phyloP scores from a whole-genome alignment of 2,797 vertebrate species.

The Centroberyx gerrardi region DNA sequence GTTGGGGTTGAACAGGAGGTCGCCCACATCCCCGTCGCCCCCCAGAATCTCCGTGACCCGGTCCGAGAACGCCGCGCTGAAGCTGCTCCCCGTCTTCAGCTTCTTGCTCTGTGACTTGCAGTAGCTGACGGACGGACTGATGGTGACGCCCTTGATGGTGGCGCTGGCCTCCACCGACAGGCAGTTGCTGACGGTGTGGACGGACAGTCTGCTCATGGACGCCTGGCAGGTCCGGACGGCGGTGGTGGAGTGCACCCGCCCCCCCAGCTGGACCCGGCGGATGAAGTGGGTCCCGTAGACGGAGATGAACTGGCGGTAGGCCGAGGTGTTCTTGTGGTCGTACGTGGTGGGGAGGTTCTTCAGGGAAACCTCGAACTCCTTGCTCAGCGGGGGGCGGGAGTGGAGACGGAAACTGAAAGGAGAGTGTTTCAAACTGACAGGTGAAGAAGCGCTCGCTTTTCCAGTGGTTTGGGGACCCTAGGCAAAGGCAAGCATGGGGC shows the following conservation, averaged over 20 bases:
- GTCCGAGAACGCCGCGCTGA: slow-evolving; percentile 78
- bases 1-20: slow-evolving; percentile 75
- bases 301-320: slow-evolving; percentile 76
- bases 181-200: slow-evolving; percentile 75
- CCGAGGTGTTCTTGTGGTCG: slow-evolving; percentile 4
- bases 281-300: slow-evolving; percentile 86
- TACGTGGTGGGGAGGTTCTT: slow-evolving; percentile 66
- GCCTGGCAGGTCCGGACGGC: slow-evolving; percentile 82
- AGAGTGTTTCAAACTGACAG: not conserved
- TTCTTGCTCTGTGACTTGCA: slow-evolving; percentile 65
- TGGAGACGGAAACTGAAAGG: slow-evolving; percentile 73
- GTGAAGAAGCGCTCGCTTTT: no score
- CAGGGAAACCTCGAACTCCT: slow-evolving; percentile 70
- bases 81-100: slow-evolving; percentile 61
- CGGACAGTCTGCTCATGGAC: slow-evolving; percentile 60
- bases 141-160: fast-evolving
- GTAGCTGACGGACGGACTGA: not conserved
- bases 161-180: slow-evolving; percentile 66
- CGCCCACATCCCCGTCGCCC: slow-evolving; percentile 34
- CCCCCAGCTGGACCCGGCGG: slow-evolving; percentile 75
- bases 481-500: no score
- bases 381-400: slow-evolving; percentile 52
- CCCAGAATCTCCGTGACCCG: slow-evolving; percentile 60
- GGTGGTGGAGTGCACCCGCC: slow-evolving; percentile 69
- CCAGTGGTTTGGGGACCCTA: no score